Conservation (phyloP, 2,888 invertebrate genomes). For the Agrenia bidenticulata region DNA sequence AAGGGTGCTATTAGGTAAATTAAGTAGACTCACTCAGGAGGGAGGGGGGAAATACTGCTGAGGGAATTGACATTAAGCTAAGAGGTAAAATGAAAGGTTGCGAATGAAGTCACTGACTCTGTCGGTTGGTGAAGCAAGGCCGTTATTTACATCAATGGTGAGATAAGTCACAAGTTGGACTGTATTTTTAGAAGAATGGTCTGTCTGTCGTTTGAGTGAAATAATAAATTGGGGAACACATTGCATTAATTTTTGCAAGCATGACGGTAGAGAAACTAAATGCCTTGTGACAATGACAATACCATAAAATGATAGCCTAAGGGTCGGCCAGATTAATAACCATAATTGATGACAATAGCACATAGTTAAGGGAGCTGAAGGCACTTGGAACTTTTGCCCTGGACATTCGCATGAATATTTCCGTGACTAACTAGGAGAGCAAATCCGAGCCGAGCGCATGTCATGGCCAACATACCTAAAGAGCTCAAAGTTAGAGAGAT, state of each 20-base stretch:
- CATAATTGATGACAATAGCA: conserved; percentile 16
- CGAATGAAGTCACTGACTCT: neutral
- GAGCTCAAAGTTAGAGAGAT: neutral
- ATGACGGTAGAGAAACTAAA: neutral
- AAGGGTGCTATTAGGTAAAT: too few species aligned
- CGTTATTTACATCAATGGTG: neutral
- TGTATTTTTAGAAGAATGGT: neutral
- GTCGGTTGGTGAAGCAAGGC: neutral
- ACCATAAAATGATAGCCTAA: conserved; percentile 6
- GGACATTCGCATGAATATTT: conserved; percentile 16
- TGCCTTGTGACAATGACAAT: neutral
- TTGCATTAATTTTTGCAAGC: neutral
- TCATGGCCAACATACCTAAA: conserved; percentile 16
- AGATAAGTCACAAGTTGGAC: neutral
- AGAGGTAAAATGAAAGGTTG: neutral
- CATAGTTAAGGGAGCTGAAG: conserved; percentile 12
- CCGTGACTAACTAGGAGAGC: neutral
- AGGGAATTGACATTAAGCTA: neutral
- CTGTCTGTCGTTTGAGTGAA: neutral
- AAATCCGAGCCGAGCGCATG: conserved; percentile 16
- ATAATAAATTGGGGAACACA: neutral
- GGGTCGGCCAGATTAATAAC: conserved; percentile 6
- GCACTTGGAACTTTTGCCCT: conserved; percentile 15
- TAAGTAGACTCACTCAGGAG: too few species aligned
- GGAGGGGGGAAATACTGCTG: too few species aligned